Conservation (phyloP, 2,113 vertebrate genomes). For the Odontesthes bonariensis region DNA sequence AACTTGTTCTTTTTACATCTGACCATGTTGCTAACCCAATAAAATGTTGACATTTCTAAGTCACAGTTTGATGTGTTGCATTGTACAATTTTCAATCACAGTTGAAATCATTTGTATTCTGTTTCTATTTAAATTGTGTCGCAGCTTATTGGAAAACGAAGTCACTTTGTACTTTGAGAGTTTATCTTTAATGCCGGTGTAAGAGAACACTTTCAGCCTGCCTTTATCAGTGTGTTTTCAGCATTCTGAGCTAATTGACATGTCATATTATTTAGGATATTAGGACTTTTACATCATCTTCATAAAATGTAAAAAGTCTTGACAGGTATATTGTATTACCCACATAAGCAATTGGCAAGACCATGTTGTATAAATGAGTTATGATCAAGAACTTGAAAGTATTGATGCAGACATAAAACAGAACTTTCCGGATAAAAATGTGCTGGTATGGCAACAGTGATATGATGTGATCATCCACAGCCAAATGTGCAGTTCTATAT, state of each 20-base stretch:
- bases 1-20: no score
- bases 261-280: background rate
- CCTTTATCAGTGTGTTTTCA: background rate
- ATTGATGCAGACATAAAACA: background rate
- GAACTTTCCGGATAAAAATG: background rate
- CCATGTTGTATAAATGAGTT: background rate
- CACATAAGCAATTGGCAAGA: background rate
- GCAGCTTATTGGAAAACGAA: no score
- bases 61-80: background rate
- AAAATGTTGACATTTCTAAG: no score
- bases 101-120: no score
- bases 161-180: no score
- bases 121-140: no score
- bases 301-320: no score
- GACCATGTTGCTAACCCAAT: no score
- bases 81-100: background rate
- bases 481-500: background rate
- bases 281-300: background rate
- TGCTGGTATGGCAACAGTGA: background rate
- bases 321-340: background rate
- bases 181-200: no score
- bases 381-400: background rate
- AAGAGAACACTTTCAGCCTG: no score
- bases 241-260: background rate
- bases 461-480: background rate